These are phyloP conservation scores for Monochamus saltuarius DNA, from an alignment of 1,140 invertebrate genomes.

Conservation along the genomic window DNA sequence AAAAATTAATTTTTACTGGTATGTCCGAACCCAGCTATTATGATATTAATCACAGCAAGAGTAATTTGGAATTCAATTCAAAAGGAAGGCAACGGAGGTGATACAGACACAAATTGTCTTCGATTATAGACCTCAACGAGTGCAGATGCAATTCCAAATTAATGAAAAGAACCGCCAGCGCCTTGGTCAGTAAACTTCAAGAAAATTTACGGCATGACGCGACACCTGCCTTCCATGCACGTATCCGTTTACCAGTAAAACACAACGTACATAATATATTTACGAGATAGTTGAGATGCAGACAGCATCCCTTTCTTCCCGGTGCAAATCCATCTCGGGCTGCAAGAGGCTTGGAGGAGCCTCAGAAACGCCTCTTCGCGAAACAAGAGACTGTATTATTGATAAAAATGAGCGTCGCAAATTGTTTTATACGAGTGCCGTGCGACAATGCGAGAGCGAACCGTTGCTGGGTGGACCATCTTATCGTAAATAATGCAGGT, in stretches of 20 bases:
- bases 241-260: background rate
- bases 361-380: conserved; percentile 16
- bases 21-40: no score
- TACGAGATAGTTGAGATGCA: conserved; percentile 32
- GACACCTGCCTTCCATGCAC: no score
- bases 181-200: no score
- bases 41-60: no score
- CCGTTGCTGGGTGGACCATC: conserved; percentile 23
- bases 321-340: conserved; percentile 27
- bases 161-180: no score
- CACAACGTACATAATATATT: conserved; percentile 1
- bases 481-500: conserved; percentile 46
- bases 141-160: no score
- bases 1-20: no score
- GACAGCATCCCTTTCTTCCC: conserved; percentile 28
- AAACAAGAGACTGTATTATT: conserved; percentile 46
- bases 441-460: conserved; percentile 36
- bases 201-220: no score
- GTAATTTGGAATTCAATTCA: no score
- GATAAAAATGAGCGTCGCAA: conserved; percentile 50
- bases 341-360: conserved; percentile 19
- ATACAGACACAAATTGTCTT: no score
- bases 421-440: conserved; percentile 49
- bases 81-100: no score
- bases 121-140: no score